phyloP scores from a whole-genome alignment of 2,888 invertebrate species.

The Gryllus longicercus region DNA sequence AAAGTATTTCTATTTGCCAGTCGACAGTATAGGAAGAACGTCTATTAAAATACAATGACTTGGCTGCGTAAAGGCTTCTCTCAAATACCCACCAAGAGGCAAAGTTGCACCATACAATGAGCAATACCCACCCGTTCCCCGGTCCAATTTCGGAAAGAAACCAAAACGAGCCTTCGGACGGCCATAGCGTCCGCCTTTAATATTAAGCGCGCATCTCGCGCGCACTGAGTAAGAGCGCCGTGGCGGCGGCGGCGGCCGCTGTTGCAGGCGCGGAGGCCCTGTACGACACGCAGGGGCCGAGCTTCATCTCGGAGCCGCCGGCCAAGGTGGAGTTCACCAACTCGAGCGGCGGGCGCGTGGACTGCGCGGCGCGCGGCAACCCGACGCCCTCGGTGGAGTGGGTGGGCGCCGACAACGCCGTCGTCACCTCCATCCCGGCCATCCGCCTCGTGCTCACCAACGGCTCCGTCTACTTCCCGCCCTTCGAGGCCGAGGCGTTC shows the following conservation, averaged over 20 bases:
- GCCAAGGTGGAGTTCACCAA: slow-evolving; percentile 56
- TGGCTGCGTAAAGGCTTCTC: too few relatives aligned
- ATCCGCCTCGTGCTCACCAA: slow-evolving; percentile 51
- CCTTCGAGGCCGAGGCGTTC: slow-evolving; percentile 56
- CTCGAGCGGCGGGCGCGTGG: slow-evolving; percentile 52
- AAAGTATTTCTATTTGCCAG: too few relatives aligned
- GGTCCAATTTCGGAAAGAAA: too few relatives aligned
- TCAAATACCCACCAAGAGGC: too few relatives aligned
- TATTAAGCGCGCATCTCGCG: neutral
- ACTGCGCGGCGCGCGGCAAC: slow-evolving; percentile 55
- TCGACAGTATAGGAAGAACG: too few relatives aligned
- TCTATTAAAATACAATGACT: too few relatives aligned
- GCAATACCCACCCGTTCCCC: too few relatives aligned
- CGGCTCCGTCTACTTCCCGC: slow-evolving; percentile 55
- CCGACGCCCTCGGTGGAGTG: slow-evolving; percentile 55
- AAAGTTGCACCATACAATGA: too few relatives aligned
- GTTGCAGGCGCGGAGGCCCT: slow-evolving; percentile 47
- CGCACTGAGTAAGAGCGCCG: neutral
- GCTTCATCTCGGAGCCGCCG: slow-evolving; percentile 54
- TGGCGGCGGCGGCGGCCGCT: too few relatives aligned
- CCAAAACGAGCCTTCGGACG: too few relatives aligned
- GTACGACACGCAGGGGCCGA: slow-evolving; percentile 56
- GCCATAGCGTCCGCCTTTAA: neutral
- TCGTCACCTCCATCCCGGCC: slow-evolving; percentile 51
- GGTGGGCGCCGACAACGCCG: slow-evolving; percentile 54